These are phyloP conservation scores for Takifugu flavidus DNA, from an alignment of 2,113 vertebrate genomes.

Conservation along the genomic window DNA sequence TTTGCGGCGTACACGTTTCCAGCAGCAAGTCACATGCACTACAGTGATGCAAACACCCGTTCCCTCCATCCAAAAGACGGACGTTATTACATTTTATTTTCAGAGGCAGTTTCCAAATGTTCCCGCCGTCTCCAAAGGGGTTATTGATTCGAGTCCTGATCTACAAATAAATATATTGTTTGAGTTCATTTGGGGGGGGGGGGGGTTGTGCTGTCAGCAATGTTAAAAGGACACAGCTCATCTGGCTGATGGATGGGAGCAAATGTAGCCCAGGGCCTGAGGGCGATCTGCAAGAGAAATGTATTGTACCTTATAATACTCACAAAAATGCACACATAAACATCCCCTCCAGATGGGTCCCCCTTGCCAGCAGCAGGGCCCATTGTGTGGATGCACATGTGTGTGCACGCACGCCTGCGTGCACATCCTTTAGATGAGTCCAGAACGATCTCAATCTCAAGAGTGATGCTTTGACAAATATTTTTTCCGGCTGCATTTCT, in stretches of 20 bases:
- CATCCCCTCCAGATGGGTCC: slow-evolving; percentile 67
- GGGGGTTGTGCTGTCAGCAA: slow-evolving; percentile 59
- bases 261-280: slow-evolving; percentile 64
- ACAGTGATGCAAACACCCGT: slow-evolving; percentile 10
- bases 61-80: slow-evolving; percentile 33
- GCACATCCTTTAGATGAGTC: background rate
- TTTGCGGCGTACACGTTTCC: slow-evolving; percentile 5
- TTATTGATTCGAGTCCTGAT: slow-evolving; percentile 74
- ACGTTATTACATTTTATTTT: slow-evolving; percentile 69
- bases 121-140: slow-evolving; percentile 53
- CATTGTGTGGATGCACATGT: slow-evolving; percentile 40
- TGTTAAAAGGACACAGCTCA: slow-evolving; percentile 75
- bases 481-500: too few relatives aligned
- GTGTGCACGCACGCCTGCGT: slow-evolving; percentile 9
- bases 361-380: slow-evolving; percentile 47
- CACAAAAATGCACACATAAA: slow-evolving; percentile 55
- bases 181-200: slow-evolving; percentile 37
- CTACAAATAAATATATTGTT: slow-evolving; percentile 76
- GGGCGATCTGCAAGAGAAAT: slow-evolving; percentile 63
- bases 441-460: slow-evolving; percentile 28
- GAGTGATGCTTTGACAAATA: slow-evolving; percentile 2
- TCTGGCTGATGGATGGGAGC: slow-evolving; percentile 67
- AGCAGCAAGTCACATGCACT: slow-evolving; percentile 4
- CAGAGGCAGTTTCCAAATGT: slow-evolving; percentile 51
- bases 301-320: slow-evolving; percentile 63